Evolutionary conservation across 2,113 vertebrate genomes (phyloP), one percentile per base, ranked within the genome.

Genomic region (Phrynocephalus versicolor): DNA sequence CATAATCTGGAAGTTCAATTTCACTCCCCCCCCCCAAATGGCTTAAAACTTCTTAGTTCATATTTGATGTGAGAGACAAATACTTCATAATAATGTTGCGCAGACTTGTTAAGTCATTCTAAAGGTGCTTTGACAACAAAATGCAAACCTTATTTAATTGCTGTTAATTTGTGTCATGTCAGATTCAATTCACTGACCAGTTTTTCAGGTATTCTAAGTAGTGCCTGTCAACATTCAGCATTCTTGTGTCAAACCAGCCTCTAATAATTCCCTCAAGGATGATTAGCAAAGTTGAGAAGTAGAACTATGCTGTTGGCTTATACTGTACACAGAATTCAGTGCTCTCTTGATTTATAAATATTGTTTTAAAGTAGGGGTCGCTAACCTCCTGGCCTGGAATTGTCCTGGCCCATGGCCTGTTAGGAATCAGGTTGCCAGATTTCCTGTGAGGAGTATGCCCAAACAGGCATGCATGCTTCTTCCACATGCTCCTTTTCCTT

Each of bases 181-280:
- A 88, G 86, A 87, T 85, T 88, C 81, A 86, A 90, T 80, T 88
- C 88, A 82, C 81, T 81, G 67, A 88, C 94, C 89, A 81, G 87
- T 93, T 92, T 92, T 93, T 93, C 92, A 90, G 89, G 91, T 86
- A 79, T 88, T 90, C 58, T 86, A 81, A 88, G 51, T 15, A 5
- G 81, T 39, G 14, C 45, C 65, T 93, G 88, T 87, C 84, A 89
- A 81, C 45, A 81, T 27, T 65, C 27, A 33, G 70, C 33, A 37
- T 84, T 55, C n/a, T 87, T 82, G 45, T 81, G 57, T 64, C 84
- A 86, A 87, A 45, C 67, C 27, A 88, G 55, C 62, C 27, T 85
- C 41, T n/a, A 87, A 79, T 55, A 19, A 72, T 88, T 86, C 84
- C 81, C 76, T 92, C 65, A 65, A 10, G 79, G 79, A 70, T 55